Evolutionary conservation across 2,797 vertebrate species (phyloP), one percentile per base, ranked within the genome.

Genomic region (Acrossocheilus wenchowensis): DNA sequence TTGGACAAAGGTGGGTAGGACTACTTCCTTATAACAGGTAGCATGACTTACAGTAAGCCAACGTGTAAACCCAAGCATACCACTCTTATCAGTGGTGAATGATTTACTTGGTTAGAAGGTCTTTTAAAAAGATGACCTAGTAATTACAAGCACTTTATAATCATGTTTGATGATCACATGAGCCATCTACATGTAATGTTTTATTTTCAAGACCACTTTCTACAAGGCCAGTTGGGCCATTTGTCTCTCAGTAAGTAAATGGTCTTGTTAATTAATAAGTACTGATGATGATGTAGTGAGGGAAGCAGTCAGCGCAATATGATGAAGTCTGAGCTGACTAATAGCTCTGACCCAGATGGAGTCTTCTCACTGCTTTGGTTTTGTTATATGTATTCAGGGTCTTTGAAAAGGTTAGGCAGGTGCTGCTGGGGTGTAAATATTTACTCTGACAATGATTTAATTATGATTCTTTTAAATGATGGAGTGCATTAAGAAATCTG

Each of bases 61-160:
- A 93, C 92, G 71, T 92, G 79, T 93, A 92, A 91, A 92, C 17
- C 4, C 86, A 78, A 90, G 86, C 88, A 93, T 93, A 91, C 89
- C 90, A 75, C 23, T 88, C 88, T 94, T 94, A 95, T 95, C 93
- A 68, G 69, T 34, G 66, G 94, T 95, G 89, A 95, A 95, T 95
- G 89, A 95, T 95, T 95, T 90, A 92, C 88, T 71, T 60, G 11
- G 17, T 36, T 14, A 52, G n/a, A 77, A 21, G 62, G 30, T 1
- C 23, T 84, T 30, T 41, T 17, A 52, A 14, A 36, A 48, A 21
- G 82, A 39, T 12, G 60, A 26, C 34, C 68, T 54, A 2, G 62
- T 71, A 26, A 60, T 36, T 54, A 23, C 39, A 62, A 11, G 39
- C 50, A n/a, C 36, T 85, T 85, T 43, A 57, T 78, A 69, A 34